phyloP scores from a whole-genome alignment of 2,888 invertebrate species.

The Zygogramma bicolorata region DNA sequence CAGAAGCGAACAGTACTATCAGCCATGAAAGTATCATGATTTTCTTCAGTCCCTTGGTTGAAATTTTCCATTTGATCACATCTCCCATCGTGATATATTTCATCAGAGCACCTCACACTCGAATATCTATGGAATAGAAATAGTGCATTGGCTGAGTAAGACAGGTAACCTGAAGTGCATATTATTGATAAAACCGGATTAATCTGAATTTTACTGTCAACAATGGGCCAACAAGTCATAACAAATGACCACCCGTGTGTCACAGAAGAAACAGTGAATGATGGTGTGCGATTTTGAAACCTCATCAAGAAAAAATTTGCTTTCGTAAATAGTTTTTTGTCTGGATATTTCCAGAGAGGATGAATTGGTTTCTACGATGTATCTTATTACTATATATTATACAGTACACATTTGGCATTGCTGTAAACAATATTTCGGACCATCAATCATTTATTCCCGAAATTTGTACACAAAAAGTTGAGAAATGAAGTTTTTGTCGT shows the following conservation, averaged over 20 bases:
- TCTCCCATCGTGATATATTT: background rate
- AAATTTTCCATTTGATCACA: conserved; percentile 7
- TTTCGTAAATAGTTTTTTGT: background rate
- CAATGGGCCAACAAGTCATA: background rate
- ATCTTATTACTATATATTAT: no score
- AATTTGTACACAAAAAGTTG: no score
- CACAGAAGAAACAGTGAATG: background rate
- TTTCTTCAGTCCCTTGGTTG: background rate
- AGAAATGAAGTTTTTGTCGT: no score
- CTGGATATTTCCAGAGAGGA: background rate
- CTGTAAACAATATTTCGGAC: no score
- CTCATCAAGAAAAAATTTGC: background rate
- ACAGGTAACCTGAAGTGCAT: background rate
- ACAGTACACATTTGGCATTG: no score
- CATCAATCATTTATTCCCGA: no score
- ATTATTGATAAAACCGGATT: background rate
- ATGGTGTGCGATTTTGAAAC: background rate
- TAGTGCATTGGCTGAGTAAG: background rate
- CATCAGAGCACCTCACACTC: background rate
- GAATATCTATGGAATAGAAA: background rate
- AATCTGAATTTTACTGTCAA: background rate
- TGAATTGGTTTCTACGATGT: no score
- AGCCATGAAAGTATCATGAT: background rate
- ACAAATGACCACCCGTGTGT: background rate
- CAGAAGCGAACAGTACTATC: conserved; percentile 4